phyloP scores from a whole-genome alignment of 1,140 invertebrate genomes.

The Hestina assimilis region DNA sequence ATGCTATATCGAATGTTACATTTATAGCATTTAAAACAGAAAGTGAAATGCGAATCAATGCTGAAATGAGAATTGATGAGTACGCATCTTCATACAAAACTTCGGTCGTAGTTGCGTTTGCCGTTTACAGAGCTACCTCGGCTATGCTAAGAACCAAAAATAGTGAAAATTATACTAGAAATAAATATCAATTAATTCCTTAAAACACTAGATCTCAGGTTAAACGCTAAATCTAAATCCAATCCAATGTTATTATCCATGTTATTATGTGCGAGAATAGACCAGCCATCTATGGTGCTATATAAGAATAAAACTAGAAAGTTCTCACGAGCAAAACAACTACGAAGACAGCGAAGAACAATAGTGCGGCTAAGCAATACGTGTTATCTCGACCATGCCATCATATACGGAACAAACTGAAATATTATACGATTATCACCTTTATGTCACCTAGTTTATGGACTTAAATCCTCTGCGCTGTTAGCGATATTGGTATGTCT shows the following conservation, averaged over 20 bases:
- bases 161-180: too few relatives aligned
- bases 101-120: too few relatives aligned
- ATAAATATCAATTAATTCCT: too few relatives aligned
- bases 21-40: too few relatives aligned
- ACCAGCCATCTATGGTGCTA: neutral
- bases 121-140: too few relatives aligned
- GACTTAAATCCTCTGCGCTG: neutral
- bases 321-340: conserved; percentile 15
- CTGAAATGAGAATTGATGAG: too few relatives aligned
- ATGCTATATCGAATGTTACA: neutral
- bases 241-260: too few relatives aligned
- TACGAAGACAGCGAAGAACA: conserved; percentile 5
- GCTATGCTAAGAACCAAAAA: too few relatives aligned
- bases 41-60: too few relatives aligned
- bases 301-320: conserved; percentile 15
- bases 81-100: too few relatives aligned
- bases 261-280: neutral
- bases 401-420: neutral
- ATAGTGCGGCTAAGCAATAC: conserved; percentile 7
- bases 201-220: too few relatives aligned
- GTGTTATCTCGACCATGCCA: conserved; percentile 12
- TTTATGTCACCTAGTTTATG: neutral
- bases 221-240: too few relatives aligned
- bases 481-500: neutral
- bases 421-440: conserved; percentile 2